Evolutionary conservation across 2,113 vertebrate species (phyloP).

Genomic region (Tamias sibiricus): DNA sequence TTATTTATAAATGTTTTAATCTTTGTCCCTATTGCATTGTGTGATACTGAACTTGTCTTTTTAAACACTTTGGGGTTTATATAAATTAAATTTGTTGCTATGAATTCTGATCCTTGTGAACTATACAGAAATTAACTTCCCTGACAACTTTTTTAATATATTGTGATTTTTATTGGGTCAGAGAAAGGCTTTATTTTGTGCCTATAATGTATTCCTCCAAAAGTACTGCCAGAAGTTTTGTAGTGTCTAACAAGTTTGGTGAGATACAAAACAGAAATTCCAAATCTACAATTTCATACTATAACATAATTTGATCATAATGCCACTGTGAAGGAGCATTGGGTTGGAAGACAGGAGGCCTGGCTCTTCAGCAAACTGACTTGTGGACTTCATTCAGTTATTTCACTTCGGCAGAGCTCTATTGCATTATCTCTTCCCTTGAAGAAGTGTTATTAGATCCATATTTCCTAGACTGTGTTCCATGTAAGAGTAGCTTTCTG

Average conservation of each 20-base stretch:
- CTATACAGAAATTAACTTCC: neutral
- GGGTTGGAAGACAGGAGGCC: neutral
- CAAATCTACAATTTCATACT: neutral
- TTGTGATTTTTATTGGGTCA: neutral
- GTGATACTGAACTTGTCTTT: neutral
- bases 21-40: neutral
- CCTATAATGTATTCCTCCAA: neutral
- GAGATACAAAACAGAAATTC: conserved; percentile 13
- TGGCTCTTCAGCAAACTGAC: neutral
- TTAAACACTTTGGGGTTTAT: neutral
- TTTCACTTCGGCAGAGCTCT: neutral
- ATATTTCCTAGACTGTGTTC: neutral
- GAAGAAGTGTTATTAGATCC: neutral
- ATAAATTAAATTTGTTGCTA: neutral
- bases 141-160: neutral
- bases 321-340: neutral
- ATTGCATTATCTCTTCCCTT: neutral
- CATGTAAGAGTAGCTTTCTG: neutral
- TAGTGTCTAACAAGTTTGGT: conserved; percentile 16
- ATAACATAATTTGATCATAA: neutral
- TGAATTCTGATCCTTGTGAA: neutral
- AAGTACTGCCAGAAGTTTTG: neutral
- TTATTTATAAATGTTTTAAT: neutral
- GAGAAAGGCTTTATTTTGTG: conserved; percentile 24
- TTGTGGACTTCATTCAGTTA: neutral